Evolutionary conservation across 2,888 invertebrate genomes (phyloP), one percentile per base, ranked within the genome.

Genomic region (Aphodius sticticus): DNA sequence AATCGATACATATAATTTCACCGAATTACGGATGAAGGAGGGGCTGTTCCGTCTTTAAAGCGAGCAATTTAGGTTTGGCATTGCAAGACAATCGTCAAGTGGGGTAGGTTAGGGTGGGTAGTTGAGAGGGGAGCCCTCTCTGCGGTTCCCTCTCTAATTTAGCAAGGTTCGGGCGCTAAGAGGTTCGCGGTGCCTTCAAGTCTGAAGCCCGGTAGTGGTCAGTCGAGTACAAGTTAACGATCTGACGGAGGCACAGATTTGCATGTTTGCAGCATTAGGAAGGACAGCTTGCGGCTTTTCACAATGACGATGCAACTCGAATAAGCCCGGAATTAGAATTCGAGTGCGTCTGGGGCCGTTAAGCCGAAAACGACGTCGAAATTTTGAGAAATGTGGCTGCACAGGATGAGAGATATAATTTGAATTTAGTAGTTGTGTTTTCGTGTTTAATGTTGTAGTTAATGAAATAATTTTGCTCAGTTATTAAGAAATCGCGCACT

Each of bases 211-310:
- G 1, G 53, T 5, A 53, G 53, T 53, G 74, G 74, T 74, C 74
- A 74, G 26, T 74, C 74, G 37, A 74, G 74, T 74, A 74, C 74
- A 74, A 74, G 74, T 36, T 74, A 74, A 74, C 74, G 74, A 74
- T 74, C 74, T 74, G 74, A 74, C 74, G 35, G 74, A 1, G 36
- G 74, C 74, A 74, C 74, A n/a, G 74, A 74, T 74, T 74, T 74
- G 74, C 74, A 74, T 74, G 74, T 74, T 74, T 74, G 36, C 37
- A 74, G 35, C 74, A 74, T 74, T 74, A 74, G 35, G 74, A 16
- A 35, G 74, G 74, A 53, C 53, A 12, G 53, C 53, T 53, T 53
- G 53, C 12, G 53, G 53, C 53, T 53, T 53, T 5, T 53, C 53
- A 53, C 53, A 53, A 53, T 53, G 53, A 5, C 53, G 53, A 53